phyloP scores from a whole-genome alignment of 1,140 invertebrate genomes.

The Formica selysi region DNA sequence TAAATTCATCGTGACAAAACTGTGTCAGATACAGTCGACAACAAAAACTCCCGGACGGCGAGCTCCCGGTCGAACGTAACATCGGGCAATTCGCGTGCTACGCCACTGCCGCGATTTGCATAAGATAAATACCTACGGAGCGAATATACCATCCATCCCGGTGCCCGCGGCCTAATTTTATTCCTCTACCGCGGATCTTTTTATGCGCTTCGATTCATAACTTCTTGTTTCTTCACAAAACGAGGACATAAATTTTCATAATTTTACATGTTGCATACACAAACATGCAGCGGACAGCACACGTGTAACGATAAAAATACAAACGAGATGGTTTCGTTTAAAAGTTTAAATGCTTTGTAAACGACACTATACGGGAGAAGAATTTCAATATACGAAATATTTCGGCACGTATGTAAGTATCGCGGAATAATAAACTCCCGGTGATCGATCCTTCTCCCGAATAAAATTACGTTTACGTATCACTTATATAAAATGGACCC shows the following conservation, averaged over 20 bases:
- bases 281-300: conserved; percentile 13
- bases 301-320: conserved; percentile 20
- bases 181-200: conserved; percentile 58
- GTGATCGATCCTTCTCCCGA: conserved; percentile 46
- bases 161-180: conserved; percentile 62
- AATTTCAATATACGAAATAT: not conserved
- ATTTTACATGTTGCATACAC: conserved; percentile 40
- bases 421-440: conserved; percentile 54
- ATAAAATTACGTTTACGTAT: conserved; percentile 63
- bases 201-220: conserved; percentile 50
- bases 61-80: conserved; percentile 7
- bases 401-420: conserved; percentile 7
- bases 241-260: conserved; percentile 54
- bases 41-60: conserved; percentile 50
- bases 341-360: conserved; percentile 1
- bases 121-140: conserved; percentile 70
- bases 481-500: conserved; percentile 64
- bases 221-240: conserved; percentile 32
- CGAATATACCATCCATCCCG: conserved; percentile 61
- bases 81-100: conserved; percentile 39
- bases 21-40: conserved; percentile 66
- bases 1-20: conserved; percentile 80
- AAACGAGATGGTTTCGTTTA: conserved; percentile 15
- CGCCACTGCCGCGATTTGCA: conserved; percentile 67
- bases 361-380: not conserved